Evolutionary conservation across 1,140 invertebrate genomes (phyloP), one percentile per base, ranked within the genome.

Genomic region (Myzus persicae): DNA sequence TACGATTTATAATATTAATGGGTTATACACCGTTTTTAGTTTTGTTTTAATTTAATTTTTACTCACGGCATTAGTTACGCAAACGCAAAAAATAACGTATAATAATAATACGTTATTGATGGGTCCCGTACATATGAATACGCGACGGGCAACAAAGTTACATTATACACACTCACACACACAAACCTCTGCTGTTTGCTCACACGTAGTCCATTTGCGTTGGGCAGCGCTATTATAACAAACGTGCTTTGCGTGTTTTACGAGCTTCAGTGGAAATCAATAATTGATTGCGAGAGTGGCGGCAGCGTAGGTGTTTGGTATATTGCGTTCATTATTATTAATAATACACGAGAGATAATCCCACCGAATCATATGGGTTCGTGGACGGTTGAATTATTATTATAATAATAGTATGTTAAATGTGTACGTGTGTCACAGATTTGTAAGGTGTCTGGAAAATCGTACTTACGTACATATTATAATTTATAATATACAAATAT

Each of bases 181-280:
- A 51, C 87, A 14, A n/a, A 51, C 87, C 87, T 89, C 87, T 51
- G 44, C 85, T 48, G 44, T 85, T 85, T 85, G 11, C 84, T 44
- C 84, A 42, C 42, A 87, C 85, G 85, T 9, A 46, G 44, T 88
- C 85, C 31, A 44, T 48, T 48, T 88, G 85, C 31, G 26, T 87
- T 31, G 84, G 42, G 42, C 42, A n/a, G n/a, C 14, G 14, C 22
- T 87, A 87, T 42, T 87, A 87, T 87, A n/a, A n/a, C 44, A 46
- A 76, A 48, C 85, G 85, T 31, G 44, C 31, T 88, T 51, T 36
- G 87, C 87, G 46, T 51, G 85, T 48, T 87, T 87, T 87, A 46
- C 85, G 46, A 89, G 42, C 42, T 87, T 89, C 44, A 36, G 18
- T n/a, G n/a, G 87, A 51, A 89, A 89, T 89, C 87, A n/a, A 48